Percentiles rank a stretch among this genome's conserved stretches.
Evolutionary conservation across 2,113 vertebrate genomes (phyloP).

Genomic region (Cranoglanis bouderius): DNA sequence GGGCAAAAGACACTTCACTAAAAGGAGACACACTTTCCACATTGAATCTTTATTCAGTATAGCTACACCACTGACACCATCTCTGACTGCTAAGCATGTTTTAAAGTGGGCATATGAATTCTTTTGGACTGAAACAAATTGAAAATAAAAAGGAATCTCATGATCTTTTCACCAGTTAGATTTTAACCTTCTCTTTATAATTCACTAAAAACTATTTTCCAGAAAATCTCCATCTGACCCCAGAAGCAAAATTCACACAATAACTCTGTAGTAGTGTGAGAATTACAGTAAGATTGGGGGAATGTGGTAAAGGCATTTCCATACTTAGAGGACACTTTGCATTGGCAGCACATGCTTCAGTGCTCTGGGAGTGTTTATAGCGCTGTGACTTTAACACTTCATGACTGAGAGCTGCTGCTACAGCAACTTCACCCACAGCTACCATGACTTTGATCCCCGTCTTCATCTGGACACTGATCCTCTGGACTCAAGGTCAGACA

Average conservation of each 20-base stretch:
- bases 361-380: too few relatives aligned
- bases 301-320: too few relatives aligned
- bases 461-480: slow-evolving; percentile 41
- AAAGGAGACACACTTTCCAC: neutral
- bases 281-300: too few relatives aligned
- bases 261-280: too few relatives aligned
- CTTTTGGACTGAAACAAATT: neutral
- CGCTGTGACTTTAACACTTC: slow-evolving; percentile 26
- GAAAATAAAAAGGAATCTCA: neutral
- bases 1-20: neutral
- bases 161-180: neutral
- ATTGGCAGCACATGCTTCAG: too few relatives aligned
- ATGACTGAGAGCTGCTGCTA: slow-evolving; percentile 27
- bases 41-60: neutral
- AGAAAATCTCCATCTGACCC: neutral
- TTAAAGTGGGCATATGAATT: too few relatives aligned
- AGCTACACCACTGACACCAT: neutral
- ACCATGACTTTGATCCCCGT: slow-evolving; percentile 20
- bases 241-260: too few relatives aligned
- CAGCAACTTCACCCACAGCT: slow-evolving; percentile 18
- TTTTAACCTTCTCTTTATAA: neutral
- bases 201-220: neutral
- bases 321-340: too few relatives aligned
- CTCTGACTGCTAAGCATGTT: too few relatives aligned
- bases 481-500: slow-evolving; percentile 32